phyloP scores from a whole-genome alignment of 2,113 vertebrate genomes.

The Silurus asotus region DNA sequence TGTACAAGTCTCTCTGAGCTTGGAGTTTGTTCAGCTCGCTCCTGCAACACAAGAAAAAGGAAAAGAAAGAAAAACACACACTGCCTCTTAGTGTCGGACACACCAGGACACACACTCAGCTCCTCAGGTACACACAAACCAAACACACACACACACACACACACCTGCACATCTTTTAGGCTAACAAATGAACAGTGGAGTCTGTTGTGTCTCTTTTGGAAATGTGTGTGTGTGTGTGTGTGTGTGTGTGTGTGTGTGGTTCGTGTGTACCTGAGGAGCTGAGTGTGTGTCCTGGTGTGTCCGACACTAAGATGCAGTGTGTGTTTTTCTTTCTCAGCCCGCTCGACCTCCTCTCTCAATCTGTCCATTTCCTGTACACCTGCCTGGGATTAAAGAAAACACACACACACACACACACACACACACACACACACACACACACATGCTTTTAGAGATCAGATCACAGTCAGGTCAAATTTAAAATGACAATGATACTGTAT shows the following conservation, averaged over 20 bases:
- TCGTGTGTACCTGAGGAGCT: constrained; percentile 63
- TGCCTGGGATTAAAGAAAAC: constrained; percentile 52
- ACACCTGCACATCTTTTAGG: not conserved
- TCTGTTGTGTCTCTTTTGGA: not conserved
- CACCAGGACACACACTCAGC: constrained; percentile 50
- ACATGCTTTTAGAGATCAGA: too few relatives aligned
- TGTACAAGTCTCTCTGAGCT: constrained; percentile 54
- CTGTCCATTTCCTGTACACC: constrained; percentile 47
- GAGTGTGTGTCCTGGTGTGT: constrained; percentile 51
- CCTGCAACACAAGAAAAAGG: constrained; percentile 42
- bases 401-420: not conserved
- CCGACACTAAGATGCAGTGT: constrained; percentile 48
- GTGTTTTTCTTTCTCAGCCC: constrained; percentile 55
- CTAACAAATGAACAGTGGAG: not conserved
- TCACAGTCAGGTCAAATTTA: too few relatives aligned
- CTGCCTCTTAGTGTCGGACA: constrained; percentile 54
- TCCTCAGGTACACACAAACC: constrained; percentile 60
- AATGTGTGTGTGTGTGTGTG: not conserved
- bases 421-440: not conserved
- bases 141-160: not conserved
- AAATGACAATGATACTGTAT: too few relatives aligned
- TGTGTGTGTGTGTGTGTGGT: not conserved
- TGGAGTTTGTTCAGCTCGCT: constrained; percentile 58
- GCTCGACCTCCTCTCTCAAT: constrained; percentile 44
- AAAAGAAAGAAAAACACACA: constrained; percentile 47